These are phyloP conservation scores for Danio choprae DNA, from an alignment of 2,797 vertebrate genomes.

Conservation along the genomic window DNA sequence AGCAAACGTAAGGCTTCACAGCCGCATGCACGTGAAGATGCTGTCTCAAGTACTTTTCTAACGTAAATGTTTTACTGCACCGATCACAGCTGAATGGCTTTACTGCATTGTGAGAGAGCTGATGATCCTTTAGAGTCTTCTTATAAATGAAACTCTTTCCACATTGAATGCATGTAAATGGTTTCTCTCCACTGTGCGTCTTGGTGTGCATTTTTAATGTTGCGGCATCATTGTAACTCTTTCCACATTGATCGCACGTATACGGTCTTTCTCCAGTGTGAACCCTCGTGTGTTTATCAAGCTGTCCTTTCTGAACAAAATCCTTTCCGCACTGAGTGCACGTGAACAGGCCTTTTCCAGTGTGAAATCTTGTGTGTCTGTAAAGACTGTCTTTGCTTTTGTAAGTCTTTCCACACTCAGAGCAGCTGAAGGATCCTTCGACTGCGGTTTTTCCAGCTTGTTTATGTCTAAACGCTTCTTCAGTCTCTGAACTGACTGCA, in stretches of 20 bases:
- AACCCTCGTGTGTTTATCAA: not conserved
- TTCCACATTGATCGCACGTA: not conserved
- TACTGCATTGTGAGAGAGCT: not conserved
- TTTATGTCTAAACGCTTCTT: not conserved
- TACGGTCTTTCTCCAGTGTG: not conserved
- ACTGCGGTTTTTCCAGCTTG: not conserved
- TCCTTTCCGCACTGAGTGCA: not conserved
- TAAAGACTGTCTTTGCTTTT: accelerated
- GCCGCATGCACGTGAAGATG: not conserved
- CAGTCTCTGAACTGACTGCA: too few relatives aligned
- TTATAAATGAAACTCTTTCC: not conserved
- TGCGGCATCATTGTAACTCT: not conserved
- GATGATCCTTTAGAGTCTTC: not conserved
- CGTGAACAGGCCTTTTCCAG: not conserved
- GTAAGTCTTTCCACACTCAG: not conserved
- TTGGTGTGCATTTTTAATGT: not conserved
- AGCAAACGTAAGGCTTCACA: not conserved
- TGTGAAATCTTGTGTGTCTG: accelerated
- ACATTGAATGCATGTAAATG: not conserved
- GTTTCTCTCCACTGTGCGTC: not conserved
- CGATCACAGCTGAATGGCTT: not conserved
- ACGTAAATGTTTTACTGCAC: not conserved
- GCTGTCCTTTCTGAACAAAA: not conserved
- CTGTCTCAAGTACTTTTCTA: too few relatives aligned
- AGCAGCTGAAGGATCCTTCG: not conserved